A percentile compares a stretch with the other conserved stretches of the same genome.
These are phyloP conservation scores for Sphenopsis melanotis DNA, from an alignment of 2,797 vertebrate species.

Conservation along the genomic window DNA sequence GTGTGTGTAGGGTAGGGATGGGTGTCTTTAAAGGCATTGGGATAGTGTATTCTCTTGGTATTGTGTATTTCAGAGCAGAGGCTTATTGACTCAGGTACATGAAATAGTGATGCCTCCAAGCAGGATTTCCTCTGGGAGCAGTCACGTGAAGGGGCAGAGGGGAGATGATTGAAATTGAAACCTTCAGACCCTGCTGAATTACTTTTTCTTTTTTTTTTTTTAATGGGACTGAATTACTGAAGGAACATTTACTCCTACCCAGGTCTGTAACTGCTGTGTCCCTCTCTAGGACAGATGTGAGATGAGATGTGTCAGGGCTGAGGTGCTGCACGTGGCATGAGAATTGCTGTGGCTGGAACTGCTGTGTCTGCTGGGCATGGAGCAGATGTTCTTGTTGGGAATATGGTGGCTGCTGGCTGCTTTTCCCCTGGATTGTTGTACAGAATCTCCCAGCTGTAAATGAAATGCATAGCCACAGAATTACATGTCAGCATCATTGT, in stretches of 20 bases:
- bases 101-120: slow-evolving; percentile 40
- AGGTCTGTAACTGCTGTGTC: slow-evolving; percentile 18
- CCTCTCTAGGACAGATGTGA: neutral
- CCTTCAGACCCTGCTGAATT: slow-evolving; percentile 62
- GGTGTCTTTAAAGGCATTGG: neutral
- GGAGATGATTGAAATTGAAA: slow-evolving; percentile 66
- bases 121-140: slow-evolving; percentile 60
- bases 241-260: neutral
- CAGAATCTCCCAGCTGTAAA: neutral
- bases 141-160: slow-evolving; percentile 49
- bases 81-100: slow-evolving; percentile 59
- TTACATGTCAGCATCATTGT: neutral
- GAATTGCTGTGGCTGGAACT: neutral
- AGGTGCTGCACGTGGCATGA: neutral
- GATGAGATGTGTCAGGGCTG: neutral
- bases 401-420: neutral
- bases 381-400: neutral
- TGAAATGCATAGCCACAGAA: neutral
- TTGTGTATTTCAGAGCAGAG: slow-evolving; percentile 49
- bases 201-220: slow-evolving; percentile 5
- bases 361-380: neutral
- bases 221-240: neutral
- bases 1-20: accelerated
- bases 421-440: neutral
- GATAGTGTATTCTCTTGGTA: neutral